These are phyloP conservation scores for Sceloporus undulatus DNA, from an alignment of 2,113 vertebrate genomes.

Conservation along the genomic window DNA sequence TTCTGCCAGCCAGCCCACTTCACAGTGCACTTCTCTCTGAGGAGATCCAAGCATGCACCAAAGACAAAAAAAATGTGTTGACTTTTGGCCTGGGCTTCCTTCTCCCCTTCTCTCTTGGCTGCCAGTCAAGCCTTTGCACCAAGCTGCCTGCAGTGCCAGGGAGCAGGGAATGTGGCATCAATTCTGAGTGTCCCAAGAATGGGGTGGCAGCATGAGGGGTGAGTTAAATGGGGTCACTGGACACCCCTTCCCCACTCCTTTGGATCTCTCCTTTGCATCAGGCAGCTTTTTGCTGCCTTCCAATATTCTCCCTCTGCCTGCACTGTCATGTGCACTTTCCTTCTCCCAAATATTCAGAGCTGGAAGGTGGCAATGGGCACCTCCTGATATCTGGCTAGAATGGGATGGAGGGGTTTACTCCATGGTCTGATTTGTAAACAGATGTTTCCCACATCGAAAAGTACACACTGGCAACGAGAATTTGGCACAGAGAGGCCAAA, in stretches of 20 bases:
- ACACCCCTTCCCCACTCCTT: background rate
- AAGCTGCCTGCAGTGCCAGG: background rate
- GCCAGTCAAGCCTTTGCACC: conserved; percentile 5
- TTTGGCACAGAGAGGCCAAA: too few relatives aligned
- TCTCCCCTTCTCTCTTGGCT: background rate
- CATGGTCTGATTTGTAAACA: background rate
- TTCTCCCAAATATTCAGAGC: background rate
- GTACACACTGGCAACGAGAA: background rate
- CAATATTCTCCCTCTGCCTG: background rate
- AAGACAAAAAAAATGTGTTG: too few relatives aligned
- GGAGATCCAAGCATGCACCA: background rate
- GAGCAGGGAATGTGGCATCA: background rate
- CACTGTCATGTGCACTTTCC: background rate
- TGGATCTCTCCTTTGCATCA: too few relatives aligned
- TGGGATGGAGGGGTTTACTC: too few relatives aligned
- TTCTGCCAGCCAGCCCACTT: too few relatives aligned
- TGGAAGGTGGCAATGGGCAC: background rate
- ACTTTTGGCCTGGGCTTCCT: background rate
- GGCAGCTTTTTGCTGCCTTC: background rate
- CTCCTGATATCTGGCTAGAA: background rate
- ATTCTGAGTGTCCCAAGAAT: too few relatives aligned
- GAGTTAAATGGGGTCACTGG: background rate
- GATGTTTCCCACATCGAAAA: background rate
- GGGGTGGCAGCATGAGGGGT: background rate
- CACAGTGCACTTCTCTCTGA: too few relatives aligned